phyloP scores from a whole-genome alignment of 1,140 invertebrate species.

The Tetramorium alpestre region DNA sequence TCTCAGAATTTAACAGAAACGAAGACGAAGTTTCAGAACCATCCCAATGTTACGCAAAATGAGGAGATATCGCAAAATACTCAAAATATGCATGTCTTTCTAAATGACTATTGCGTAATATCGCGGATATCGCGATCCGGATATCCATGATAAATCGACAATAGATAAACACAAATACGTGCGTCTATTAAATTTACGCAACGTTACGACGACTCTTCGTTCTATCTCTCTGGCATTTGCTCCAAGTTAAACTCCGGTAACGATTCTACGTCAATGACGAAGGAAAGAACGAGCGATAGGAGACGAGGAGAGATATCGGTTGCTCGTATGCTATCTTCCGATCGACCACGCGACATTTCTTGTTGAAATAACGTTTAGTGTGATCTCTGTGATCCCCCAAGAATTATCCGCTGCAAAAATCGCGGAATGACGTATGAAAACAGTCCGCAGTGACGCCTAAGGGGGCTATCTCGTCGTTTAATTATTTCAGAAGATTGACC shows the following conservation, averaged over 20 bases:
- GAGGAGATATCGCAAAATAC: neutral
- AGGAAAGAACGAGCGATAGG: neutral
- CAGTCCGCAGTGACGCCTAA: neutral
- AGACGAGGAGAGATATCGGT: neutral
- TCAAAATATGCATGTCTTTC: neutral
- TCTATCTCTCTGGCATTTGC: constrained; percentile 23
- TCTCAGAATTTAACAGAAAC: neutral
- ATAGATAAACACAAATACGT: neutral
- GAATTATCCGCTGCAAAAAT: neutral
- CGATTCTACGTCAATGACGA: neutral
- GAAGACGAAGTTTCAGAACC: neutral
- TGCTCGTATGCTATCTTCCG: constrained; percentile 3
- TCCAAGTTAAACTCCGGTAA: neutral
- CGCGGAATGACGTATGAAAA: neutral
- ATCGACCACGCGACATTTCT: constrained; percentile 17
- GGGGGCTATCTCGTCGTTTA: neutral
- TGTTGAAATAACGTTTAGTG: neutral
- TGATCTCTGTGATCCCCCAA: constrained; percentile 8
- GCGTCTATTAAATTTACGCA: constrained; percentile 27
- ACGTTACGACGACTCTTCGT: neutral
- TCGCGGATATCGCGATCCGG: neutral
- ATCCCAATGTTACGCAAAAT: neutral
- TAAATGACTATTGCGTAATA: neutral
- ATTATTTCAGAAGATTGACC: neutral
- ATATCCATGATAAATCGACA: neutral